phyloP scores from a whole-genome alignment of 2,888 invertebrate genomes.

The Sinodicranocentrus sp. region DNA sequence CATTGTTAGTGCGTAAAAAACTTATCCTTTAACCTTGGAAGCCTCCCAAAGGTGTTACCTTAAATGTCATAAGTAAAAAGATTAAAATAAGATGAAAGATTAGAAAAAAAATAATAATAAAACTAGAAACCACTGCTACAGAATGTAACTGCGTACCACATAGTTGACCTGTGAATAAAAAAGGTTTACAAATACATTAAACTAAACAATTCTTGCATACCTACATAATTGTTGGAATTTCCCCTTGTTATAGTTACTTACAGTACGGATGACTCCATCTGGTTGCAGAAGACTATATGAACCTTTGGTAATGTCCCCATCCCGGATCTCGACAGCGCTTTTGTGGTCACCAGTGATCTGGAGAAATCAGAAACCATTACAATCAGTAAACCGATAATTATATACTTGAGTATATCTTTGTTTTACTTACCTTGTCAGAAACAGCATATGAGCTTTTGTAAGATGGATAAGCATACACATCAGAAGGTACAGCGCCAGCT shows the following conservation, averaged over 20 bases:
- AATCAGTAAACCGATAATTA: too few species aligned
- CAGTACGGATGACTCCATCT: constrained; percentile 34
- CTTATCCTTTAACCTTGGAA: neutral
- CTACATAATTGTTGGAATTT: constrained; percentile 57
- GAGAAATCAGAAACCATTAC: too few species aligned
- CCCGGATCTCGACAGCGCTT: constrained; percentile 41
- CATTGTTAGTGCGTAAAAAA: neutral
- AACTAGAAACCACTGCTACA: too few species aligned
- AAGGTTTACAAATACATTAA: too few species aligned
- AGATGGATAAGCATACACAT: constrained; percentile 32
- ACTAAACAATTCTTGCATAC: constrained; percentile 61
- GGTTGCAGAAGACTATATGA: constrained; percentile 45
- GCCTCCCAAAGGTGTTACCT: neutral
- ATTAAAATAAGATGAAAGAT: too few species aligned
- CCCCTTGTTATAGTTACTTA: constrained; percentile 36
- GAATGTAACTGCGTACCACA: too few species aligned
- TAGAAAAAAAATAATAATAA: too few species aligned
- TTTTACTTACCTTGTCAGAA: constrained; percentile 58
- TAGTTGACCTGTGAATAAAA: too few species aligned
- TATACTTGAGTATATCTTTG: too few species aligned
- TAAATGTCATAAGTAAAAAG: too few species aligned
- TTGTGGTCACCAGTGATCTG: constrained; percentile 66
- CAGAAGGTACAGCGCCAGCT: too few species aligned
- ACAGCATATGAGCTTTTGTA: constrained; percentile 62
- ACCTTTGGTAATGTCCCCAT: constrained; percentile 66